Evolutionary conservation across 2,113 vertebrate genomes (phyloP), one percentile per base, ranked within the genome.

Genomic region (Oreochromis niloticus): DNA sequence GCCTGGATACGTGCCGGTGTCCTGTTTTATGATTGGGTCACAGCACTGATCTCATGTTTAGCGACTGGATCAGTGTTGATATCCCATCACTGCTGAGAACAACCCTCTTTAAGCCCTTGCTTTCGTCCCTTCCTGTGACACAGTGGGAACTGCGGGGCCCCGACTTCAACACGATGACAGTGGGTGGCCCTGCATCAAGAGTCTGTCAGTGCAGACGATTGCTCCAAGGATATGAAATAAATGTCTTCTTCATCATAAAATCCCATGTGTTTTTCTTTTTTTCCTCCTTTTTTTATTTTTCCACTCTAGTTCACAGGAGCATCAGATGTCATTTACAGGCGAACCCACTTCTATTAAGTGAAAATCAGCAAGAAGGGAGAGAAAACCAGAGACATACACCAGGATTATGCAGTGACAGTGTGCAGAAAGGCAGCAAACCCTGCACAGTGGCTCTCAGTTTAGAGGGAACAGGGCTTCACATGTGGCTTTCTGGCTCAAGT

Each of bases 21-120:
- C 87, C 93, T 87, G 92, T 71, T 95, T 93, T 90, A 41, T 85
- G 94, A 93, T 92, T 93, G 91, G 92, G 83, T 91, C 83, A 7
- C 85, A 66, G 89, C 87, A 52, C 88, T 87, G 92, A 94, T 92
- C 89, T 93, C 88, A 56, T 92, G 84, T 90, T 89, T 78, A 84
- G 83, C 34, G 93, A 87, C 75, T 92, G 88, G 92, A 91, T 92
- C 88, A 91, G 88, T 48, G 91, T 41, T 92, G 89, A 92, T 86
- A 71, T 82, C 82, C 87, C 24, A 3, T 86, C 81, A 55, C 71
- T 30, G 89, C 86, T 86, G 79, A 78, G 88, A 81, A 85, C 85
- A 79, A 56, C 82, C 81, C 87, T 66, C 80, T 79, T 55, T 88
- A 93, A 92, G 88, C 89, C 73, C 24, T 59, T 3, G 82, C 48